These are phyloP conservation scores for Conger conger DNA, from an alignment of 2,113 vertebrate genomes.

Conservation along the genomic window DNA sequence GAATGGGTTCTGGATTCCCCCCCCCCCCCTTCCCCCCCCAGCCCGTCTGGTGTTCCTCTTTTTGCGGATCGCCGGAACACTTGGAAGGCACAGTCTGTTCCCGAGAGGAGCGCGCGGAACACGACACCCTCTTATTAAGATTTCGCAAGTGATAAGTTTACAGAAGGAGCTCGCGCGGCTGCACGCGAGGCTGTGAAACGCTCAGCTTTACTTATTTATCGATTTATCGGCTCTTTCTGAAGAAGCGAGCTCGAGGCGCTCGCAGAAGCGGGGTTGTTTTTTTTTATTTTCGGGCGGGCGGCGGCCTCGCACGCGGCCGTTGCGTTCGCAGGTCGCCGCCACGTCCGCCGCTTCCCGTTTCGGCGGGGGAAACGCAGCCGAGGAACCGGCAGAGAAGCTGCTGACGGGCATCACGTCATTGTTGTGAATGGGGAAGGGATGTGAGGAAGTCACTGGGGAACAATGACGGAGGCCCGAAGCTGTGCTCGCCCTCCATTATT, in stretches of 20 bases:
- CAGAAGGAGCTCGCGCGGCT: neutral
- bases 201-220: neutral
- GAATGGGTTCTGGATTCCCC: neutral
- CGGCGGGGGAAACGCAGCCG: slow-evolving; percentile 11
- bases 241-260: neutral
- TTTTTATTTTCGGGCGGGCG: neutral
- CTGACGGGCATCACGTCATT: slow-evolving; percentile 47
- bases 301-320: slow-evolving; percentile 15
- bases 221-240: neutral
- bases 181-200: neutral
- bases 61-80: slow-evolving; percentile 10
- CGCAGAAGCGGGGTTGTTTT: neutral
- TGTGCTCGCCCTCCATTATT: slow-evolving; percentile 50
- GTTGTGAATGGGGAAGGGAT: slow-evolving; percentile 26
- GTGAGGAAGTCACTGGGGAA: slow-evolving; percentile 19
- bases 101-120: neutral
- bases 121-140: neutral
- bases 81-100: neutral
- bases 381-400: slow-evolving; percentile 42
- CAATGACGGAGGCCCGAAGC: slow-evolving; percentile 39
- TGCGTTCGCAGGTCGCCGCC: slow-evolving; percentile 11
- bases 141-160: slow-evolving; percentile 1
- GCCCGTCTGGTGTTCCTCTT: neutral
- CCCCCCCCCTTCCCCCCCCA: no score
- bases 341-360: slow-evolving; percentile 57